phyloP scores from a whole-genome alignment of 2,113 vertebrate species.

The Rhynchomys soricoides region DNA sequence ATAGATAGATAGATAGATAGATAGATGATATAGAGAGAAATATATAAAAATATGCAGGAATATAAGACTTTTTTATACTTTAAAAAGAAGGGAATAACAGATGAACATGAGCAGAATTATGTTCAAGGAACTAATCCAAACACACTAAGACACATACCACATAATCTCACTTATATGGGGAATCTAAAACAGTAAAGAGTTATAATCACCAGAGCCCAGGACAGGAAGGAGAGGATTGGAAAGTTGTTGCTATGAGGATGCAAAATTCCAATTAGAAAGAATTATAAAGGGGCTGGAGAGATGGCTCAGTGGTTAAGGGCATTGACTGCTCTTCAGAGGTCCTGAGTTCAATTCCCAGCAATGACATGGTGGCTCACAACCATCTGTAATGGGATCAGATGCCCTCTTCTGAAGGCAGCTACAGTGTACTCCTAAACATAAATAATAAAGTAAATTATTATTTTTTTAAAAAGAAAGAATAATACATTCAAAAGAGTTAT shows the following conservation, averaged over 20 bases:
- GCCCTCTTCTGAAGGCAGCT: too few relatives aligned
- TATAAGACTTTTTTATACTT: background rate
- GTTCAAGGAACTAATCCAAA: background rate
- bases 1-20: background rate
- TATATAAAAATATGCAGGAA: background rate
- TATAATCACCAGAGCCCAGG: background rate
- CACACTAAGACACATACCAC: background rate
- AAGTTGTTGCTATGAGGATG: background rate
- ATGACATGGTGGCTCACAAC: too few relatives aligned
- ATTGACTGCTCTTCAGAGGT: too few relatives aligned
- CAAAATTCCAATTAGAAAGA: background rate
- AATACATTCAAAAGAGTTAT: background rate
- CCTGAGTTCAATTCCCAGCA: too few relatives aligned
- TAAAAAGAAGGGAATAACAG: background rate
- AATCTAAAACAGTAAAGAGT: background rate
- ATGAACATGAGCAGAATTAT: background rate
- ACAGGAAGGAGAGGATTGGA: background rate
- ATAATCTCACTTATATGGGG: background rate
- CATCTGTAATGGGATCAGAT: too few relatives aligned
- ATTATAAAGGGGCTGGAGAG: too few relatives aligned
- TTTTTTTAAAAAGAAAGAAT: background rate
- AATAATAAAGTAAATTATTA: too few relatives aligned
- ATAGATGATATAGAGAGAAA: background rate
- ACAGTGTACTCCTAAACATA: too few relatives aligned
- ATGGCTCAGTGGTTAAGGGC: too few relatives aligned